Percentiles rank a stretch among this genome's conserved stretches.
Evolutionary conservation across 2,888 invertebrate species (phyloP).

Genomic region (Eupithecia insigniata): DNA sequence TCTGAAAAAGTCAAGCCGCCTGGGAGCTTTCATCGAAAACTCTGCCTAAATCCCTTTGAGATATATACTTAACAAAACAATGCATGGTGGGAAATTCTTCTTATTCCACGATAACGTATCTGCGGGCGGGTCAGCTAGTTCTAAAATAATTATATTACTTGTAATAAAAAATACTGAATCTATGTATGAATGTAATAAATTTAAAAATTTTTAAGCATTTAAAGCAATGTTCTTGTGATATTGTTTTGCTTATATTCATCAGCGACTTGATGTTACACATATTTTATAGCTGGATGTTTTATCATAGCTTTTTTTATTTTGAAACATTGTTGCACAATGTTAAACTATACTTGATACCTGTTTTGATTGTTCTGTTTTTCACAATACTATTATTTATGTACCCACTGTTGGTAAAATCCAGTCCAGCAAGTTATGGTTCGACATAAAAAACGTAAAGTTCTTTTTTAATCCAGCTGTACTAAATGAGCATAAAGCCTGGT

Average conservation of each 20-base stretch:
- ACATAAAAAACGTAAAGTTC: not conserved
- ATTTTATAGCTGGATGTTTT: not conserved
- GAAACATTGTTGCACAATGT: not conserved
- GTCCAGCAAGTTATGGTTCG: not conserved
- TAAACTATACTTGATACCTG: not conserved
- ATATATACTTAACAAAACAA: too few relatives aligned
- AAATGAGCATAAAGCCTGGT: not conserved
- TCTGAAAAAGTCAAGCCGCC: too few relatives aligned
- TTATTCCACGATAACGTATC: too few relatives aligned
- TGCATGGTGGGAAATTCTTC: too few relatives aligned
- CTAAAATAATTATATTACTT: too few relatives aligned
- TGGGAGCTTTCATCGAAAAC: too few relatives aligned
- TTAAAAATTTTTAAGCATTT: too few relatives aligned
- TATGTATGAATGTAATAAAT: too few relatives aligned
- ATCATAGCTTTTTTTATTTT: not conserved
- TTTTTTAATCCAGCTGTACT: not conserved
- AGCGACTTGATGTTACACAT: not conserved
- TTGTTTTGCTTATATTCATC: not conserved
- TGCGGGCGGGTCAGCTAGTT: too few relatives aligned
- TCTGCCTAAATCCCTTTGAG: too few relatives aligned
- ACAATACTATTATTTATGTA: not conserved
- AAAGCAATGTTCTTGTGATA: not conserved
- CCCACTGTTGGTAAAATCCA: not conserved
- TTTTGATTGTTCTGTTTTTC: too few relatives aligned
- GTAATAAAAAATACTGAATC: too few relatives aligned